phyloP scores from a whole-genome alignment of 2,888 invertebrate genomes.

The Autographa pulchrina region DNA sequence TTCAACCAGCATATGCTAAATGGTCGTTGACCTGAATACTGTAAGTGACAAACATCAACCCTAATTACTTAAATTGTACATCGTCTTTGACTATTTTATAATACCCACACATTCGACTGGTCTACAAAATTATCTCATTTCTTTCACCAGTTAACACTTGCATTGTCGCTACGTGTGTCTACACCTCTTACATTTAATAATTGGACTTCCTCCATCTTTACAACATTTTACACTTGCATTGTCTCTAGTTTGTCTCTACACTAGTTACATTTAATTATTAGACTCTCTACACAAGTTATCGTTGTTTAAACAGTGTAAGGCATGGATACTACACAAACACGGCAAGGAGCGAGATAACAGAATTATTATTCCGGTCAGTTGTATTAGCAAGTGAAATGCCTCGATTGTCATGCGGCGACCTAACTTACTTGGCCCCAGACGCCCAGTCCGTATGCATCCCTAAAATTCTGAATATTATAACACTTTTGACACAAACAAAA shows the following conservation, averaged over 20 bases:
- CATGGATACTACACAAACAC: conserved; percentile 45
- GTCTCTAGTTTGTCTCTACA: neutral
- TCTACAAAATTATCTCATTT: neutral
- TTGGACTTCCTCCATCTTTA: neutral
- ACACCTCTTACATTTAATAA: neutral
- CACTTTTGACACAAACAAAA: conserved; percentile 2
- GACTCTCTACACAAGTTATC: neutral
- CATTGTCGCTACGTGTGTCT: neutral
- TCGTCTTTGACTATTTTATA: neutral
- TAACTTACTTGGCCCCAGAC: conserved; percentile 59
- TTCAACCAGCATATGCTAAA: neutral
- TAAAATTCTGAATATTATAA: conserved; percentile 36
- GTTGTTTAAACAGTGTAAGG: conserved; percentile 35
- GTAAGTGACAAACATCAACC: neutral
- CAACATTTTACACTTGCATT: too few relatives aligned
- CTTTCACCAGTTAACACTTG: too few relatives aligned
- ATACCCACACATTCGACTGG: neutral
- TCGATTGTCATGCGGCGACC: conserved; percentile 72
- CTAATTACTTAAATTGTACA: conserved; percentile 2
- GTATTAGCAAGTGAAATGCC: conserved; percentile 79
- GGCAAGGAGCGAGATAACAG: conserved; percentile 61
- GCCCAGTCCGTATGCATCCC: conserved; percentile 48
- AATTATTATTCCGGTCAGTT: conserved; percentile 65
- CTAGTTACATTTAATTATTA: neutral
- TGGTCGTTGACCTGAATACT: neutral